Evolutionary conservation across 2,888 invertebrate genomes (phyloP).

Genomic region (Mesopsocus fuscifrons): DNA sequence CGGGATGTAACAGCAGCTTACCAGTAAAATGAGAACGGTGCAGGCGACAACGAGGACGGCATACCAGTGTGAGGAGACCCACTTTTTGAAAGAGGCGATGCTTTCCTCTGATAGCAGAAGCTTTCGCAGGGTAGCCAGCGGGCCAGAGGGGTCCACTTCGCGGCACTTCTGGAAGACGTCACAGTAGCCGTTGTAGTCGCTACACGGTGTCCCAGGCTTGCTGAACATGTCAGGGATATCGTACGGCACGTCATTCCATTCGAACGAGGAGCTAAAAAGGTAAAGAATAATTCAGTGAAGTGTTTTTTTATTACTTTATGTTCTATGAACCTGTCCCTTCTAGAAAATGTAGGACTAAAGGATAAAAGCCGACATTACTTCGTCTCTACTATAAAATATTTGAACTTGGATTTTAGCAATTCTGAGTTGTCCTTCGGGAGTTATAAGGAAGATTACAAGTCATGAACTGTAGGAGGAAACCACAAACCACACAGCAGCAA

Average conservation of each 20-base stretch:
- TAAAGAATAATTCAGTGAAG: slow-evolving; percentile 9
- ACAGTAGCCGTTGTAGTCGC: slow-evolving; percentile 76
- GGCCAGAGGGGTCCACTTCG: slow-evolving; percentile 86
- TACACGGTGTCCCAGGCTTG: slow-evolving; percentile 86
- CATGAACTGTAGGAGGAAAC: too few relatives aligned
- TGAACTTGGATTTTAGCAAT: too few relatives aligned
- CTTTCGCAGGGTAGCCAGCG: slow-evolving; percentile 71
- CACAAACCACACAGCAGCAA: too few relatives aligned
- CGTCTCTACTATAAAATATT: too few relatives aligned
- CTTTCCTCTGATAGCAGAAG: slow-evolving; percentile 75
- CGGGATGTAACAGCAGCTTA: too few relatives aligned
- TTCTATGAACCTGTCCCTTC: too few relatives aligned
- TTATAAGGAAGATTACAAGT: too few relatives aligned
- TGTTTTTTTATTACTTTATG: too few relatives aligned
- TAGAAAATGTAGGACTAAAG: too few relatives aligned
- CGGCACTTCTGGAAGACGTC: slow-evolving; percentile 60
- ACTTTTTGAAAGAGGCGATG: slow-evolving; percentile 68
- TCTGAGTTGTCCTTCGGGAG: too few relatives aligned
- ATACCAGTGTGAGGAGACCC: slow-evolving; percentile 80
- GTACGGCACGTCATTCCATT: slow-evolving; percentile 74
- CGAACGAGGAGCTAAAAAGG: slow-evolving; percentile 51
- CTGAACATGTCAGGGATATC: slow-evolving; percentile 88
- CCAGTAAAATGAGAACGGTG: slow-evolving; percentile 54
- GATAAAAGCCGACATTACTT: too few relatives aligned
- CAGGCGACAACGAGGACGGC: slow-evolving; percentile 55